These are phyloP conservation scores for Lasiommata megera DNA, from an alignment of 2,888 invertebrate species.

Conservation along the genomic window DNA sequence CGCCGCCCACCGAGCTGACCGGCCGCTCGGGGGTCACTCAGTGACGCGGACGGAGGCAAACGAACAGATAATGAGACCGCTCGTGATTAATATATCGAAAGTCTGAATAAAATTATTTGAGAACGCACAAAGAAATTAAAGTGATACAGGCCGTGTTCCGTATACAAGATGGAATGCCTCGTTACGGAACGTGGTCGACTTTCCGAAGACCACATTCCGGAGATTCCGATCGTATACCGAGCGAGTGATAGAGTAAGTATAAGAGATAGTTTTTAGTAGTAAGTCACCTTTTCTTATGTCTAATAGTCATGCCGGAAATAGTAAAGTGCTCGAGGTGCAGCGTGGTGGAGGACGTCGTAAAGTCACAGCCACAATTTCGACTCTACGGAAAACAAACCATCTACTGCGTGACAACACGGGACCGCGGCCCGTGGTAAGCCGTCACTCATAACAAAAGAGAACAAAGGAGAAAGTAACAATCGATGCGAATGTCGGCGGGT, in stretches of 20 bases:
- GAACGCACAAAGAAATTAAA: slow-evolving; percentile 44
- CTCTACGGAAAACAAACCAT: slow-evolving; percentile 50
- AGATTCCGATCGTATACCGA: slow-evolving; percentile 51
- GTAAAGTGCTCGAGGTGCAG: slow-evolving; percentile 52
- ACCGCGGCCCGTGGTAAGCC: slow-evolving; percentile 49
- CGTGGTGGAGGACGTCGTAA: slow-evolving; percentile 52
- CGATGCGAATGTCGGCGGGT: slow-evolving; percentile 69
- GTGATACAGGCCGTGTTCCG: slow-evolving; percentile 47
- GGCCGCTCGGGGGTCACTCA: slow-evolving; percentile 18
- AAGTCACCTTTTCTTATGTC: slow-evolving; percentile 83
- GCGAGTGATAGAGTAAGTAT: slow-evolving; percentile 55
- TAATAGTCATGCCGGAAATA: slow-evolving; percentile 65
- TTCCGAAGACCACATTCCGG: slow-evolving; percentile 55
- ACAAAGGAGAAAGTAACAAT: slow-evolving; percentile 47
- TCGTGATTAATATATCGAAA: slow-evolving; percentile 46
- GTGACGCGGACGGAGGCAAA: slow-evolving; percentile 55
- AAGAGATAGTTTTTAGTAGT: slow-evolving; percentile 86
- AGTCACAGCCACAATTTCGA: slow-evolving; percentile 78
- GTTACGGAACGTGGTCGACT: slow-evolving; percentile 61
- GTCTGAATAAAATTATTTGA: slow-evolving; percentile 36
- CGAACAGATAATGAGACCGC: slow-evolving; percentile 60
- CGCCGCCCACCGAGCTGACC: slow-evolving; percentile 27
- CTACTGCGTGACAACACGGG: slow-evolving; percentile 45
- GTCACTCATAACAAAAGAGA: slow-evolving; percentile 41
- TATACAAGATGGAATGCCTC: slow-evolving; percentile 68